A percentile compares a stretch with the other conserved stretches of the same genome.
phyloP scores from a whole-genome alignment of 2,888 invertebrate genomes.

The Himalopsyche tibetana region DNA sequence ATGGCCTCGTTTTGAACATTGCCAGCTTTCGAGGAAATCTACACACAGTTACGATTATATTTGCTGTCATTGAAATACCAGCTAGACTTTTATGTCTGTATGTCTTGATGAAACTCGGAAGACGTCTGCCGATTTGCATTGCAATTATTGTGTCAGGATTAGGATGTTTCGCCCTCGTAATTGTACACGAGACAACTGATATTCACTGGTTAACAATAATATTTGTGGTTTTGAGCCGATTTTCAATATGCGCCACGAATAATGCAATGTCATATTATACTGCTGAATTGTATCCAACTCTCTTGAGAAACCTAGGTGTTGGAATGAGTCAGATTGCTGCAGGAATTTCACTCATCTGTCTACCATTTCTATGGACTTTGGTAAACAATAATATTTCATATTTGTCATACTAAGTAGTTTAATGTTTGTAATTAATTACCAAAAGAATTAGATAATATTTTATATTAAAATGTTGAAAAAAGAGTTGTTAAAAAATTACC shows the following conservation, averaged over 20 bases:
- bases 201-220: constrained; percentile 82
- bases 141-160: constrained; percentile 82
- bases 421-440: too few species aligned
- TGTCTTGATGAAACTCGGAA: constrained; percentile 84
- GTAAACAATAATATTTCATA: constrained; percentile 71
- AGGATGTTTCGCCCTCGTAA: constrained; percentile 81
- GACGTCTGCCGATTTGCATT: constrained; percentile 83
- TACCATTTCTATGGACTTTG: constrained; percentile 86
- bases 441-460: too few species aligned
- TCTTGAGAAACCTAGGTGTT: constrained; percentile 83
- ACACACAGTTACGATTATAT: constrained; percentile 84
- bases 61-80: constrained; percentile 86
- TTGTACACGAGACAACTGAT: constrained; percentile 75
- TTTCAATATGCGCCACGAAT: constrained; percentile 86
- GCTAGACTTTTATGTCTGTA: constrained; percentile 86
- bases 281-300: constrained; percentile 84
- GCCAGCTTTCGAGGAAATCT: constrained; percentile 85
- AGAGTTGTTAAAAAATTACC: too few species aligned
- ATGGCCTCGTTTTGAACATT: constrained; percentile 84
- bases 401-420: neutral
- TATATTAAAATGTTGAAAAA: too few species aligned
- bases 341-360: constrained; percentile 85
- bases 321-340: constrained; percentile 86
- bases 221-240: constrained; percentile 87
- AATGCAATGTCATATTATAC: constrained; percentile 87